Evolutionary conservation across 2,113 vertebrate species (phyloP).

Genomic region (Clinocottus analis): DNA sequence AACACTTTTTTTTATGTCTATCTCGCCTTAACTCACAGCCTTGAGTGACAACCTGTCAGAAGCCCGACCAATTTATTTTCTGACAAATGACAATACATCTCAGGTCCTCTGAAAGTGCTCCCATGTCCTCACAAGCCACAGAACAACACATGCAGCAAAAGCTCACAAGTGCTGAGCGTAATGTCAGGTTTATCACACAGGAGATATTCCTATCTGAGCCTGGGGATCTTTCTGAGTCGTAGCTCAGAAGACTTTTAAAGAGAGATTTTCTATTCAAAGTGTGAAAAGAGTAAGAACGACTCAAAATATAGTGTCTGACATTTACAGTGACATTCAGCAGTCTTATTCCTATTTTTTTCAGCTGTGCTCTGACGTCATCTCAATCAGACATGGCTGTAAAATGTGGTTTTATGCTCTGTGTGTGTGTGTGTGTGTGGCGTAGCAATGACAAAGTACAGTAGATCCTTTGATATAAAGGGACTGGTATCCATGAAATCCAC

Average conservation of each 20-base stretch:
- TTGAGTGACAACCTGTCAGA: constrained; percentile 51
- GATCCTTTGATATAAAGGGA: constrained; percentile 34
- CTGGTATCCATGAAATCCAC: constrained; percentile 64
- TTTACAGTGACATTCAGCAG: constrained; percentile 50
- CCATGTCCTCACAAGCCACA: neutral
- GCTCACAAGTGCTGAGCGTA: constrained; percentile 2
- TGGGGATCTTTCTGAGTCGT: constrained; percentile 1
- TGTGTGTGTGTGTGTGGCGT: constrained; percentile 1
- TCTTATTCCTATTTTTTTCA: constrained; percentile 20
- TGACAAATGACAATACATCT: constrained; percentile 37
- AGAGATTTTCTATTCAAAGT: constrained; percentile 33
- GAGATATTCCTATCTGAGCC: neutral
- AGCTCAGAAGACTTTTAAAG: constrained; percentile 14
- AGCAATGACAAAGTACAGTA: constrained; percentile 28
- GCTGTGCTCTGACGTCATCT: constrained; percentile 11
- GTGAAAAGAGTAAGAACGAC: constrained; percentile 15
- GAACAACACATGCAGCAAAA: constrained; percentile 29
- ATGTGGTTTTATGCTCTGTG: neutral
- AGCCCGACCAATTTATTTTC: constrained; percentile 27
- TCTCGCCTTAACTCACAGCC: neutral
- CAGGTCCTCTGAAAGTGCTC: constrained; percentile 18
- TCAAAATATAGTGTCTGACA: constrained; percentile 35
- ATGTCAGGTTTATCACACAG: constrained; percentile 25
- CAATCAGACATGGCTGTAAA: constrained; percentile 10
- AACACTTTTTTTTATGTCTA: neutral